Base-by-base conservation (phyloP, 2,888 invertebrate species). In the Cheilosia vernalis region DNA sequence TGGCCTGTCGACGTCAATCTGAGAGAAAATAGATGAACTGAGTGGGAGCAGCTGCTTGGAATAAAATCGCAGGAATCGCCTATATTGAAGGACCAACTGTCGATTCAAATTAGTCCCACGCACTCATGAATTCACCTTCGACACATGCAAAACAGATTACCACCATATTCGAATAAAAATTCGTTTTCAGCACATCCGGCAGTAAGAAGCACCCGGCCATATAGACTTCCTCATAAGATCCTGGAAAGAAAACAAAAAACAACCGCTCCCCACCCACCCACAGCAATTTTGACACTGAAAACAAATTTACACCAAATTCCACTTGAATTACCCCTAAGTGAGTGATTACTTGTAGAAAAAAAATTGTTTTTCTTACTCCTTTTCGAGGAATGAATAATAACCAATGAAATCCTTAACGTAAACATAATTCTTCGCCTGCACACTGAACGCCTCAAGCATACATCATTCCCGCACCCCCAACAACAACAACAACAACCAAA, bases 361-460 rank as follows among this genome's bases (percentile, higher is more conserved):
- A 67, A 81, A 72, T 70, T 69, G 53, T 79, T 69, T 74, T 74
- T 51, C 21, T 40, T 40, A 66, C 56, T 77, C 76, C 56, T 72
- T 24, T 30, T 51, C 70, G 47, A 70, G n/a, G 21, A 60, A 61
- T 76, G 81, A 85, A 85, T 85, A 81, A 81, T 81, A 85, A 81
- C 85, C 81, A 81, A 85, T 85, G 77, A 85, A 85, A 85, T 85
- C 85, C 85, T 81, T 56, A 85, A 85, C 76, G 72, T 72, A 81
- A 85, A 85, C 85, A 85, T 72, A 85, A 85, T 81, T 85, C 70
- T 81, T 55, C 76, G 81, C 81, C 81, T 81, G 42, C 5, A 27
- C 6, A 27, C 27, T 27, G 27, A 27, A 27, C 27, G 27, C 6
- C 27, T 27, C 27, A 27, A 27, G 47, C 81, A 77, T 76, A 80